These are phyloP conservation scores for Parasteatoda lunata DNA, from an alignment of 2,888 invertebrate species.

Conservation along the genomic window DNA sequence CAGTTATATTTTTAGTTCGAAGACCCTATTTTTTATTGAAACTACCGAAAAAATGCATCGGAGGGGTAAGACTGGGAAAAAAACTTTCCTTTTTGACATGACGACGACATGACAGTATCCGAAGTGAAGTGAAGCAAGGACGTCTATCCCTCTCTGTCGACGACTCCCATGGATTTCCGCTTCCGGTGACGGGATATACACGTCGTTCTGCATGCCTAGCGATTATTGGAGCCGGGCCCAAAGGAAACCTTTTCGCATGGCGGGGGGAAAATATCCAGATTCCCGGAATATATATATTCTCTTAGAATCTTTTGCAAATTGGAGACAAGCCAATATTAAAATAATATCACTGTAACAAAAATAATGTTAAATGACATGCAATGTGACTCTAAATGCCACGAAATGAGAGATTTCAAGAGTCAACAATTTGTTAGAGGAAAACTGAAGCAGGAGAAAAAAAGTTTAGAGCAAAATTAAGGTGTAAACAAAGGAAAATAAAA, in stretches of 20 bases:
- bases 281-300: conserved; percentile 34
- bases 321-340: conserved; percentile 43
- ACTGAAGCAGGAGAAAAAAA: too few relatives aligned
- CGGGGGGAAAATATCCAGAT: conserved; percentile 34
- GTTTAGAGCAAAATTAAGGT: too few relatives aligned
- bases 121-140: conserved; percentile 65
- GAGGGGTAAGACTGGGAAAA: conserved; percentile 8
- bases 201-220: conserved; percentile 66
- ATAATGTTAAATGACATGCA: too few relatives aligned
- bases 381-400: too few relatives aligned
- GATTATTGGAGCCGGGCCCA: conserved; percentile 42
- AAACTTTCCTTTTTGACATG: conserved; percentile 46
- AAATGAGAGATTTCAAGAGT: too few relatives aligned
- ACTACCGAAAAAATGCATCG: too few relatives aligned
- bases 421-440: too few relatives aligned
- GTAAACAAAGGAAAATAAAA: too few relatives aligned
- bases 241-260: conserved; percentile 3
- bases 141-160: conserved; percentile 20
- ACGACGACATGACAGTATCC: conserved; percentile 63
- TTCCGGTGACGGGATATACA: conserved; percentile 57
- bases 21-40: too few relatives aligned
- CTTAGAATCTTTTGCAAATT: conserved; percentile 7
- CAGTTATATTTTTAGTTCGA: too few relatives aligned
- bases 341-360: too few relatives aligned
- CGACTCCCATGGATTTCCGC: conserved; percentile 56